Conservation (phyloP, 2,888 invertebrate species). For the Lagria hirta region DNA sequence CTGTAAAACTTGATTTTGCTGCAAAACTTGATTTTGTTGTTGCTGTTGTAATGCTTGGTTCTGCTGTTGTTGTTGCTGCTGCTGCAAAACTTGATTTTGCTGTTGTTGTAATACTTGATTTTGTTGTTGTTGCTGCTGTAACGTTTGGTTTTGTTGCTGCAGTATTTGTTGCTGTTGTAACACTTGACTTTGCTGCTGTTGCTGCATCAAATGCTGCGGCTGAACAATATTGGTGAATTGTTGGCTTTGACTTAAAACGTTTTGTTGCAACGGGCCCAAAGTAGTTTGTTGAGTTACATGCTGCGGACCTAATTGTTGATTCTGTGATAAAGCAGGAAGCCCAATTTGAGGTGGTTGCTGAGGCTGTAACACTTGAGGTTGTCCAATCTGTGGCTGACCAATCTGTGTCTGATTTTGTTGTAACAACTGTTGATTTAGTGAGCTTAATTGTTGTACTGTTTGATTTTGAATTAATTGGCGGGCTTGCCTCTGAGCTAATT, state of each 20-base stretch:
- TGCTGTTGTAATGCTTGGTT: conserved; percentile 48
- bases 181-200: conserved; percentile 51
- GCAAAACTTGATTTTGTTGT: conserved; percentile 35
- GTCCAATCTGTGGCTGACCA: conserved; percentile 33
- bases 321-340: too few species aligned
- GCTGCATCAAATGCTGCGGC: conserved; percentile 50
- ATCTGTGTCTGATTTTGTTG: conserved; percentile 30
- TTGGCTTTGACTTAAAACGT: neutral
- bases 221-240: conserved; percentile 13
- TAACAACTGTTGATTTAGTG: conserved; percentile 49
- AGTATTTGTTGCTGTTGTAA: conserved; percentile 47
- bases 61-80: conserved; percentile 4
- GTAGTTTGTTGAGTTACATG: conserved; percentile 24
- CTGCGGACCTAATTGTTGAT: conserved; percentile 49
- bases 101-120: conserved; percentile 50
- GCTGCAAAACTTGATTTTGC: conserved; percentile 53
- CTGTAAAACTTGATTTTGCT: too few species aligned
- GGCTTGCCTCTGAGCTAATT: conserved; percentile 33
- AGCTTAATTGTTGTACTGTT: conserved; percentile 42
- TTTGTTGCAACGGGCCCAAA: neutral
- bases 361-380: conserved; percentile 53
- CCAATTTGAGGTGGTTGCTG: conserved; percentile 55
- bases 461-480: conserved; percentile 43
- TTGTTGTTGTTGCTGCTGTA: conserved; percentile 43
- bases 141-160: conserved; percentile 32